Conservation (phyloP, 1,140 invertebrate species). For the Ostrea denselamellosa region DNA sequence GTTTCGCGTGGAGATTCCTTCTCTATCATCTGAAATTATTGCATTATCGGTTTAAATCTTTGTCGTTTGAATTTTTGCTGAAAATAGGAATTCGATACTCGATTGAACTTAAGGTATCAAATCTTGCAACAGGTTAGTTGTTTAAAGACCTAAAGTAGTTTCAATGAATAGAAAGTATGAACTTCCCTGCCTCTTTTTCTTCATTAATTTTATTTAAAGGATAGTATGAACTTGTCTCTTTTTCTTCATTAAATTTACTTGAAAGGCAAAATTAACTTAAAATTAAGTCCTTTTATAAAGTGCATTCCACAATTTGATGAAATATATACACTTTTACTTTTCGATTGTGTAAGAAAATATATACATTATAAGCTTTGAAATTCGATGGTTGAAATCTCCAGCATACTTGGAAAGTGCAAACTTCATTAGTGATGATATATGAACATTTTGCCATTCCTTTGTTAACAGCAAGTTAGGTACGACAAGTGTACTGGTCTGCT, state of each 20-base stretch:
- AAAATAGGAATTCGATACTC: background rate
- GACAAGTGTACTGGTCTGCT: no score
- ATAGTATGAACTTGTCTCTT: background rate
- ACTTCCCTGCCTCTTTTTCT: background rate
- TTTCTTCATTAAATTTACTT: background rate
- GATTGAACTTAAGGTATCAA: background rate
- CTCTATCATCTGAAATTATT: background rate
- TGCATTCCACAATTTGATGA: background rate
- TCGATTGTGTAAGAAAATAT: background rate
- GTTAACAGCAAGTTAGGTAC: no score
- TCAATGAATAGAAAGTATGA: background rate
- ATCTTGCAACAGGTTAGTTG: background rate
- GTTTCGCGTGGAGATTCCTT: background rate
- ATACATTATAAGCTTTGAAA: background rate
- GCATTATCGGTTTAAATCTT: background rate
- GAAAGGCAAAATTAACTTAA: background rate
- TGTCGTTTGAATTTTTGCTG: background rate
- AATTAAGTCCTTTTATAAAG: background rate
- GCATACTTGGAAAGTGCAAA: background rate
- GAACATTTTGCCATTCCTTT: background rate
- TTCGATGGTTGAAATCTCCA: background rate
- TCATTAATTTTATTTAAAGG: background rate
- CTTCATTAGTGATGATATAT: background rate
- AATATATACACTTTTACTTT: background rate
- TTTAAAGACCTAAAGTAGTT: background rate